phyloP scores from a whole-genome alignment of 2,113 vertebrate genomes.

The Haemorhous mexicanus region DNA sequence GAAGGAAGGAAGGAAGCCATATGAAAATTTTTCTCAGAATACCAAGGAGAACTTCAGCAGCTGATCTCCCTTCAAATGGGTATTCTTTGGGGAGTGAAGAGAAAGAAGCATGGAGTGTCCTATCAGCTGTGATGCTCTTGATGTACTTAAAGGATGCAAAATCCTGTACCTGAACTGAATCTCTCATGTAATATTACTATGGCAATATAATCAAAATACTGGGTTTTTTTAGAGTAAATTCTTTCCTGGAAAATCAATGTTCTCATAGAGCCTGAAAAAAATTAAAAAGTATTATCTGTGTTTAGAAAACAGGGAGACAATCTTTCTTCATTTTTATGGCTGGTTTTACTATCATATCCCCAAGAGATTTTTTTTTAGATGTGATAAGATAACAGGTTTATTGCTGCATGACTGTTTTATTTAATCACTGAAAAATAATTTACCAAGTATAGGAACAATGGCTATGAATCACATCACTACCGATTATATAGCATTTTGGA shows the following conservation, averaged over 20 bases:
- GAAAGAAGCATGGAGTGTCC: neutral
- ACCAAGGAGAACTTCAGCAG: neutral
- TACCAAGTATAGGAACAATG: neutral
- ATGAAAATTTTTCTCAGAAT: neutral
- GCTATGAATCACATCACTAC: neutral
- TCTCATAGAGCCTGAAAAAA: neutral
- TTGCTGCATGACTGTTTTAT: slow-evolving; percentile 6
- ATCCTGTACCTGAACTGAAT: neutral
- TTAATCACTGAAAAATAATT: slow-evolving; percentile 41
- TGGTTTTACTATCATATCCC: neutral
- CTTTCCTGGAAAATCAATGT: neutral
- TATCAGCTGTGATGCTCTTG: neutral
- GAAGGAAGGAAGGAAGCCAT: neutral
- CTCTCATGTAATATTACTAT: neutral
- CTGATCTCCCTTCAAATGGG: neutral
- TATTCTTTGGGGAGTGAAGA: neutral
- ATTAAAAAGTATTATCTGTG: fast-evolving
- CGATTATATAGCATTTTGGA: slow-evolving; percentile 15
- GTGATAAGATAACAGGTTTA: neutral
- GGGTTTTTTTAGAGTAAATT: neutral
- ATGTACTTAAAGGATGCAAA: neutral
- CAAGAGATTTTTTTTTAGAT: neutral
- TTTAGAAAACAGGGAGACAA: neutral
- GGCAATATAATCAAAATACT: neutral
- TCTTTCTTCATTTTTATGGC: neutral